phyloP scores from a whole-genome alignment of 2,113 vertebrate species.

The Nesogale talazaci region DNA sequence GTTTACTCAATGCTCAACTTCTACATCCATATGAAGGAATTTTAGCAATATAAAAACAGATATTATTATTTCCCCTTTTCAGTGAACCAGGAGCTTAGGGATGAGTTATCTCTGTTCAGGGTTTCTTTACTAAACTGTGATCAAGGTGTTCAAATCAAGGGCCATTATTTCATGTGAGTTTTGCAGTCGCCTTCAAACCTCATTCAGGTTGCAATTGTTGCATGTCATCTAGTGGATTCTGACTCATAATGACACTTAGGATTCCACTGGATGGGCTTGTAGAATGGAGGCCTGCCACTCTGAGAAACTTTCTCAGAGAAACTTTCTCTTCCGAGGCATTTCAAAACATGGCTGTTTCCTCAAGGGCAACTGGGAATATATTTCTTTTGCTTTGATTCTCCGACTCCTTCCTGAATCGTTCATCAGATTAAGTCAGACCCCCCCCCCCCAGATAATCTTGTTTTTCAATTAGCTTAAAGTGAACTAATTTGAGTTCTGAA shows the following conservation, averaged over 20 bases:
- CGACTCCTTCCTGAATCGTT: background rate
- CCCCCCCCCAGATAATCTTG: background rate
- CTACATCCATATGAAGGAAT: too few relatives aligned
- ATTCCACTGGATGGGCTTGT: background rate
- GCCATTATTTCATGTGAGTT: background rate
- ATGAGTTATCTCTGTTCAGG: background rate
- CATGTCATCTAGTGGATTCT: too few relatives aligned
- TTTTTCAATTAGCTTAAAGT: background rate
- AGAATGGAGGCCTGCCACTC: background rate
- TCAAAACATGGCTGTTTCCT: background rate
- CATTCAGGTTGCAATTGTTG: background rate
- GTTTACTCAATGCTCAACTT: too few relatives aligned
- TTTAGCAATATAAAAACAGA: background rate
- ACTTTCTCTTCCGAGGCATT: background rate
- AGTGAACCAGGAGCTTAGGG: background rate
- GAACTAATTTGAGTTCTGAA: background rate
- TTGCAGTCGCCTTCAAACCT: background rate
- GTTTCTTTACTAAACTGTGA: background rate
- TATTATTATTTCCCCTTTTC: slow-evolving; percentile 22
- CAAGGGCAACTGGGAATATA: background rate
- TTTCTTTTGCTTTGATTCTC: background rate
- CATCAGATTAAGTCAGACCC: background rate
- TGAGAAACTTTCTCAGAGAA: background rate
- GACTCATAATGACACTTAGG: background rate
- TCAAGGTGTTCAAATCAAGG: background rate